Conservation (phyloP, 1,140 invertebrate species). For the Atta texana region DNA sequence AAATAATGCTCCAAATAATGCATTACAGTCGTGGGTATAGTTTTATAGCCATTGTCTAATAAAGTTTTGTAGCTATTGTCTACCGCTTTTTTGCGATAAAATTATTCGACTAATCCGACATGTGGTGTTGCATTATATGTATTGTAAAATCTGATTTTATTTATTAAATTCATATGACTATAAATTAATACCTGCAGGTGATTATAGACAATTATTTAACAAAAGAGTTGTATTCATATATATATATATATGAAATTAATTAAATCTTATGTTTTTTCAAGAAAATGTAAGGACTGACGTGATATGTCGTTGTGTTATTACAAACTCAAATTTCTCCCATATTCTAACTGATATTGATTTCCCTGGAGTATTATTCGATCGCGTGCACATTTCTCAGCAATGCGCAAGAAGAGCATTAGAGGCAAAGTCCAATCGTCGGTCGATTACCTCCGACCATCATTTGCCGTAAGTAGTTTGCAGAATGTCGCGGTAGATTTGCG, state of each 20-base stretch:
- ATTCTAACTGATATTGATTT: constrained; percentile 33
- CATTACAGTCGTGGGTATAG: background rate
- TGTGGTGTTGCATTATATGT: background rate
- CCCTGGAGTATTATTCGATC: constrained; percentile 34
- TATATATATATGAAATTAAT: background rate
- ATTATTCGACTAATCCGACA: background rate
- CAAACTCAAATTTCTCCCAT: background rate
- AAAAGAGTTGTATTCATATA: background rate
- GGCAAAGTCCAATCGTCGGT: constrained; percentile 40
- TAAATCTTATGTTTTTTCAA: background rate
- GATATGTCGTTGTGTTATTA: background rate
- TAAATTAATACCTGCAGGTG: background rate
- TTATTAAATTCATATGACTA: background rate
- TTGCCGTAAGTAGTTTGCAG: constrained; percentile 50
- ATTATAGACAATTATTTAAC: background rate
- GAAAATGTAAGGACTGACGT: background rate
- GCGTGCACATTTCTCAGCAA: constrained; percentile 10
- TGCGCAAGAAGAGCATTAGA: constrained; percentile 57
- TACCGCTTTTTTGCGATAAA: background rate
- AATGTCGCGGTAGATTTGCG: constrained; percentile 58
- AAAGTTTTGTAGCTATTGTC: background rate
- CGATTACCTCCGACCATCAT: constrained; percentile 50
- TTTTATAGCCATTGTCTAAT: background rate
- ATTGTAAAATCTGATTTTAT: background rate
- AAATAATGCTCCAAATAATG: background rate